Evolutionary conservation across 1,140 invertebrate species (phyloP), one percentile per base, ranked within the genome.

Genomic region (Aphis gossypii): DNA sequence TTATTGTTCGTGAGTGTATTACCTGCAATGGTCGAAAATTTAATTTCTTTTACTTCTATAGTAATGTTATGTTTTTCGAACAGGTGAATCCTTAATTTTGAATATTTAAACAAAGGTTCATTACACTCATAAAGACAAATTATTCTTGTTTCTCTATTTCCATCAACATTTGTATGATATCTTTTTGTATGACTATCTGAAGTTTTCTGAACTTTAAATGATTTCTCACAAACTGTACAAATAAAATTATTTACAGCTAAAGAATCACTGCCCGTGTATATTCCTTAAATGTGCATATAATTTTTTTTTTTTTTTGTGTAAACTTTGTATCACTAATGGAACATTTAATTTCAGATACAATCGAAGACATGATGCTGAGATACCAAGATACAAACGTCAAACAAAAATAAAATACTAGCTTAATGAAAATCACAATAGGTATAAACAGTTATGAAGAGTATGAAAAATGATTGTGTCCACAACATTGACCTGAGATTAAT

Each of bases 131-230:
- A 41, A 86, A 41, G 83, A 86, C 83, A 44, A 44, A 86, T 86
- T 86, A 86, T 86, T 86, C 83, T 86, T 30, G 38, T 86, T 86
- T 86, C 38, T 86, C 23, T 86, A 25, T 46, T 86, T 86, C 25
- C 21, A 44, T 86, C 6, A 1, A 41, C 41, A 46, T 46, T 86
- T 44, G 44, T 86, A 46, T 86, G 83, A 44, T 86, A 86, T 86
- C 46, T 86, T 86, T 41, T 41, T 25, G 46, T 86, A 44, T 41
- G 41, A 14, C 8, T 86, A 86, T 86, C 83, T 86, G 46, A 86
- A 86, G 83, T 86, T 86, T 41, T 86, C 83, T 86, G 83, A 86
- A 44, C n/a, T 86, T 86, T 46, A 86, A 86, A 86, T 86, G 83
- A 46, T 86, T 86, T 86, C 18, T 86, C 41, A 46, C 83, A 86